Conservation (phyloP, 2,113 vertebrate species). For the Platycercus adscitus region DNA sequence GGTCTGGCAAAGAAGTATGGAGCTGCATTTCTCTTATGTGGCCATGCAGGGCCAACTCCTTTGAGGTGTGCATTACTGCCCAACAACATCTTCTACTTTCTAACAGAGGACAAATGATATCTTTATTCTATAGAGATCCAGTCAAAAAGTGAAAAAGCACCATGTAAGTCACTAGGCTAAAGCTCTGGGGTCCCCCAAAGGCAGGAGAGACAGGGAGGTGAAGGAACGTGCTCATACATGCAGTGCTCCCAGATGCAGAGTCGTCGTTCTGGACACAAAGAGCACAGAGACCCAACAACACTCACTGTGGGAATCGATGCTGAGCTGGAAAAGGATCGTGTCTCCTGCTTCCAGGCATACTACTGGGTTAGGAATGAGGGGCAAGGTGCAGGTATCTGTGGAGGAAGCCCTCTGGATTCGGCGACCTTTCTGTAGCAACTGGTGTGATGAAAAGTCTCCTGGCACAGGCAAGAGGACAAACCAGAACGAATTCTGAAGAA, state of each 20-base stretch:
- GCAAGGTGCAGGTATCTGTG: background rate
- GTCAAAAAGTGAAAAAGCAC: background rate
- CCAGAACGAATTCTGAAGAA: background rate
- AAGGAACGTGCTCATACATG: background rate
- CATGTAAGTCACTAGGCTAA: background rate
- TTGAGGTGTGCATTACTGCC: background rate
- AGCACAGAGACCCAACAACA: background rate
- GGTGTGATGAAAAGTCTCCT: conserved; percentile 34
- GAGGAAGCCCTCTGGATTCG: background rate
- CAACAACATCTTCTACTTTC: background rate
- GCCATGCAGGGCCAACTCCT: background rate
- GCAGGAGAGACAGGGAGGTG: background rate
- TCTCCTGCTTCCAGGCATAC: conserved; percentile 83
- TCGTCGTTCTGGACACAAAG: rapidly evolving
- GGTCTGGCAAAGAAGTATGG: background rate
- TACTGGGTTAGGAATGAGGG: conserved; percentile 87
- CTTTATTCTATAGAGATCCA: background rate
- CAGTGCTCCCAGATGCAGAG: rapidly evolving
- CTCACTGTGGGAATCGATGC: conserved; percentile 82
- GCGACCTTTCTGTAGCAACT: background rate
- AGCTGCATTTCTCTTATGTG: background rate
- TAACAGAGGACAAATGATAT: background rate
- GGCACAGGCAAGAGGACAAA: background rate
- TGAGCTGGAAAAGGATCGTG: conserved; percentile 87
- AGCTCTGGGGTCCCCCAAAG: background rate